Evolutionary conservation across 2,113 vertebrate species (phyloP).

Genomic region (Elanoides forficatus): DNA sequence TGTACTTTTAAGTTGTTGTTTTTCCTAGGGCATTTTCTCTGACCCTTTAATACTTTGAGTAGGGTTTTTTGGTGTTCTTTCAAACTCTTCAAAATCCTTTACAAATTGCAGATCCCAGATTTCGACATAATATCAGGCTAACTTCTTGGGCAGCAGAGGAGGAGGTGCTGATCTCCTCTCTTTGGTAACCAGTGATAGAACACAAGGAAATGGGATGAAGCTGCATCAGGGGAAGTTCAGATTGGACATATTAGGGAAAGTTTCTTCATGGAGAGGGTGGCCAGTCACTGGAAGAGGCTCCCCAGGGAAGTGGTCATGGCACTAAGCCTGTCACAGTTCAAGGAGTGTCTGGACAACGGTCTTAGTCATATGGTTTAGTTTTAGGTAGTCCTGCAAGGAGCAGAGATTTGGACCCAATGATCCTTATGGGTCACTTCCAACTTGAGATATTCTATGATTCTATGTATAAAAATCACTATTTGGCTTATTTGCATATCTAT

Average conservation of each 20-base stretch:
- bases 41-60: neutral
- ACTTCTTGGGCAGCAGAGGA: neutral
- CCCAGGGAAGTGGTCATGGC: neutral
- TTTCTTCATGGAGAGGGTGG: neutral
- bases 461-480: neutral
- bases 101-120: neutral
- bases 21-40: neutral
- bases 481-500: neutral
- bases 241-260: neutral
- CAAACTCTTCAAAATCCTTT: neutral
- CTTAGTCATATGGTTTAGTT: neutral
- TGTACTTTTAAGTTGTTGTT: neutral
- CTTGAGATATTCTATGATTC: neutral
- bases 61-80: neutral
- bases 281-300: neutral
- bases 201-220: neutral
- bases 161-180: neutral
- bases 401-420: neutral
- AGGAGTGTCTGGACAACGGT: accelerated
- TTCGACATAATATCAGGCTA: neutral
- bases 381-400: neutral
- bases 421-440: neutral
- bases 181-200: neutral
- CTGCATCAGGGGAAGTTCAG: neutral
- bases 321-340: neutral